Evolutionary conservation across 2,888 invertebrate species (phyloP), one percentile per base, ranked within the genome.

Genomic region (Nomada hirtipes): DNA sequence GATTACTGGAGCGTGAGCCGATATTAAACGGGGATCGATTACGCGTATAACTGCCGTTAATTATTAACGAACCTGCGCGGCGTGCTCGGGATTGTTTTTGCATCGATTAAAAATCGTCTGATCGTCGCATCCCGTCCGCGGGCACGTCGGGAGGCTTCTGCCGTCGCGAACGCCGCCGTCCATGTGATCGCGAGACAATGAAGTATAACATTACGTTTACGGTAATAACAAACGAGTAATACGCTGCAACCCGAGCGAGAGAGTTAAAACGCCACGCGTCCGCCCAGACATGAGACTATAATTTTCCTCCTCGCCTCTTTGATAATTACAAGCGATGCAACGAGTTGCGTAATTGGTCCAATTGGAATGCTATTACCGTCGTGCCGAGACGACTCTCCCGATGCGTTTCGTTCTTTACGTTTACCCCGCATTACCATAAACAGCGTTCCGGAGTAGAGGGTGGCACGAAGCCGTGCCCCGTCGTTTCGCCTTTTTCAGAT

Each of bases 331-430:
- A 36, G 71, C 67, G 73, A 76, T 47, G 75, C 77, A 81, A 75
- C 73, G 64, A 59, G 78, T 86, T 84, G 64, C 71, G 69, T 86
- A 86, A 86, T 81, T 74, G 70, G 52, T 76, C 59, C 67, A 52
- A 65, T 74, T 57, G 59, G 55, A 65, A 53, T n/a, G 18, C 44
- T 23, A 47, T 53, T 77, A 83, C 76, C 68, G 44, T 44, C 55
- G 26, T 4, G 20, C 68, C 23, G 20, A 69, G 47, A 18, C 42
- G 47, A 18, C 42, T 15, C 13, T n/a, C 52, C 11, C 15, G 13
- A 13, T 20, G 29, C 23, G n/a, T 67, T 23, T 47, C 36, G 11
- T 42, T 10, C 63, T 29, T 67, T 63, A 13, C 20, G 23, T 60
- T 65, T 60, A 63, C n/a, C n/a, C 26, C 10, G 20, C 26, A 47